Evolutionary conservation across 2,113 vertebrate species (phyloP), one percentile per base, ranked within the genome.

Genomic region (Stegastes partitus): DNA sequence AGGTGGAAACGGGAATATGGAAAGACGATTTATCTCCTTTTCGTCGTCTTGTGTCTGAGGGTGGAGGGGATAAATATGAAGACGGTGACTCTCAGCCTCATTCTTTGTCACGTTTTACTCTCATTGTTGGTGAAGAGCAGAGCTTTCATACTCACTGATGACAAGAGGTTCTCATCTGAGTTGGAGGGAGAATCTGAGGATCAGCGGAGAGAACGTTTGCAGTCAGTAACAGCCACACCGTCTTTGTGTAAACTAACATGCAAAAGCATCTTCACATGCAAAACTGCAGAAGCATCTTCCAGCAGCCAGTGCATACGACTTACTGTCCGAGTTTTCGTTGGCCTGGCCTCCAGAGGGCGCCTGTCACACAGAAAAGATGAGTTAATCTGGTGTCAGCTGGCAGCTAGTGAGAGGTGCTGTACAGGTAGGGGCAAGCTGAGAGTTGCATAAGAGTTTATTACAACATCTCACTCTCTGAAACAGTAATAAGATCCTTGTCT

Each of bases 11-110:
- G 97, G 95, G 58, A 98, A 96, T 5, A 95, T 98, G 44, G 97
- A 99, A 14, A 99, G 96, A 0, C 97, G 94, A 79, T 99, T 98
- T 87, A 98, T 97, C 53, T 98, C 97, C 92, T 96, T 97, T 84
- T 97, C 97, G 0, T 87, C 94, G 71, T 96, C 95, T 55, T 92
- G 87, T 21, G 81, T 54, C 92, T 95, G 83, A 71, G 45, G 50
- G 39, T 22, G 39, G 10, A 59, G 1, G 1, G 39, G 4, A 12
- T 49, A 11, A 64, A 56, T 1, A 51, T 51, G 61, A 37, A 42
- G 0, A 56, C 19, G 15, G 3, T 12, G 7, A 45, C 14, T 61
- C 5, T 54, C 3, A 10, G 28, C n/a, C 7, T 2, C 2, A 11
- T 4, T 45, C 22, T 51, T 4, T 25, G 5, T 34, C 11, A 22